Base-by-base conservation (phyloP, 2,888 invertebrate species). In the Frankliniella fusca region DNA sequence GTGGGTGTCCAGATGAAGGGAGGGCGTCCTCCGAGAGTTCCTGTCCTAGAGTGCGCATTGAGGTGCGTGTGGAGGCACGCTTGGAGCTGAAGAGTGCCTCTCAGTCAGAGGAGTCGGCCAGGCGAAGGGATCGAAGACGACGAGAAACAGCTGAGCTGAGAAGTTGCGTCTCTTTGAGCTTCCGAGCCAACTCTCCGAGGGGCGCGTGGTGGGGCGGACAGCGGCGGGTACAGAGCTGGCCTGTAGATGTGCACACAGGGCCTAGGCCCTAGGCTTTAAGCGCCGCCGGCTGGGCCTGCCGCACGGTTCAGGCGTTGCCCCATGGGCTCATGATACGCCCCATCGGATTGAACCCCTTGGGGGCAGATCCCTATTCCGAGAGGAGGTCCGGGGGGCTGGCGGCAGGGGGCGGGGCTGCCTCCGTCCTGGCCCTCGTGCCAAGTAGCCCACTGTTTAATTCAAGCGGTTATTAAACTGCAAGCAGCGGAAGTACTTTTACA, bases 111-210 rank as follows among this genome's bases (percentile, higher is more conserved):
- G 8, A 76, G 27, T 76, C 11, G 70, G 70, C 12, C 10, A 23
- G 70, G 10, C 54, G 70, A 23, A n/a, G 3, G 70, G 11, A 23
- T 20, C n/a, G 23, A 20, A 11, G 70, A 10, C 12, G 70, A 23
- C n/a, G 61, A 76, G 70, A 76, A 23, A 76, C 70, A 76, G 70
- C 70, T 76, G 27, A 76, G 70, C 70, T 27, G 70, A 76, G 70
- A 76, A 76, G 70, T 76, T 76, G 70, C 70, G 70, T 76, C 70
- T 76, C 70, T 76, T 76, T 76, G 70, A 76, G 70, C 70, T 76
- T 76, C 70, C 70, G 27, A 76, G 70, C 70, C 70, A 76, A 76
- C 70, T 76, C 70, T 23, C 23, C 1, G 27, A 76, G 70, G 70
- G 70, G 70, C 27, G 70, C 23, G 23, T 1, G 54, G 54, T 54